Evolutionary conservation across 2,888 invertebrate genomes (phyloP).

Genomic region (Hyposoter didymator): DNA sequence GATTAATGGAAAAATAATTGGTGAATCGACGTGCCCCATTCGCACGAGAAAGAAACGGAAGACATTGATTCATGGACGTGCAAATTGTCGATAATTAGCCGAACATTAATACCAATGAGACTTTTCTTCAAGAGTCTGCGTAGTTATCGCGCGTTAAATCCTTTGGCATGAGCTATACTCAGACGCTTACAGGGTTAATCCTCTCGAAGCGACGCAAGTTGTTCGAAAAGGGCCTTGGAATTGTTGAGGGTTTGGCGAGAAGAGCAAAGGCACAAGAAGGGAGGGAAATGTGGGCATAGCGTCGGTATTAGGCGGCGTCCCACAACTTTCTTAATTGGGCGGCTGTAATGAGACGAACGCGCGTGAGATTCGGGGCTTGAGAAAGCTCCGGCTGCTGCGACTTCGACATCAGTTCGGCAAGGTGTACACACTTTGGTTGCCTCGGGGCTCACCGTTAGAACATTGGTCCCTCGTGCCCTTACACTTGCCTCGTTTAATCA

Average conservation of each 20-base stretch:
- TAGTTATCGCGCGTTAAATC: constrained; percentile 65
- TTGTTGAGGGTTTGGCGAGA: constrained; percentile 35
- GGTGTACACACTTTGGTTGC: constrained; percentile 53
- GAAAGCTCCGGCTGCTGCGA: constrained; percentile 55
- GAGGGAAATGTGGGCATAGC: constrained; percentile 7
- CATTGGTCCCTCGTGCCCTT: constrained; percentile 7
- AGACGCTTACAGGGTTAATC: constrained; percentile 52
- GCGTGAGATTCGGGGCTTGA: constrained; percentile 1
- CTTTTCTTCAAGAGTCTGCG: constrained; percentile 43
- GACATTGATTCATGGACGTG: constrained; percentile 22
- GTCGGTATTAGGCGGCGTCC: constrained; percentile 54
- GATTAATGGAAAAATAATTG: constrained; percentile 8
- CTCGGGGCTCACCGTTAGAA: constrained; percentile 32
- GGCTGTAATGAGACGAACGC: constrained; percentile 19
- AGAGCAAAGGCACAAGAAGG: not conserved
- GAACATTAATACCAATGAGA: constrained; percentile 54
- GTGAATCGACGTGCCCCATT: not conserved
- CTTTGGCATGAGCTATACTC: constrained; percentile 39
- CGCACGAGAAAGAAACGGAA: not conserved
- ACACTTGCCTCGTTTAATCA: constrained; percentile 20
- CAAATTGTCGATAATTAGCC: constrained; percentile 59
- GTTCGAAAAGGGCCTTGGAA: constrained; percentile 43
- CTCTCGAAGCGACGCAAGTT: constrained; percentile 42
- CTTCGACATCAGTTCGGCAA: constrained; percentile 40
- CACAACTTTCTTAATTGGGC: constrained; percentile 71